Base-by-base conservation (phyloP, 2,888 invertebrate genomes). In the Alcis repandata region DNA sequence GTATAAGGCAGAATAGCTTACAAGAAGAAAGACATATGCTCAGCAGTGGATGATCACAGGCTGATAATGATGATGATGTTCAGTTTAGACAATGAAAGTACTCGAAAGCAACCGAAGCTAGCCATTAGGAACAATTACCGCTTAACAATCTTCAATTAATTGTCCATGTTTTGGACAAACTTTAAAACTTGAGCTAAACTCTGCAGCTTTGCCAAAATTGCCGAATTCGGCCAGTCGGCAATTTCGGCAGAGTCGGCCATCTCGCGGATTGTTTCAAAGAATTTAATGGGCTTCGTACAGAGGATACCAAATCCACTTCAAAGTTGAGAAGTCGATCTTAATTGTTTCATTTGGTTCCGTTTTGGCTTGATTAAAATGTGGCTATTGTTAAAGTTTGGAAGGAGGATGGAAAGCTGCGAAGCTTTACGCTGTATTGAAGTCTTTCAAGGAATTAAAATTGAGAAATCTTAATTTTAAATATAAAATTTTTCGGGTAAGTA, bases 191-290 rank as follows among this genome's bases (percentile, higher is more conserved):
- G 10, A 7, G 15, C n/a, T 2, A 32, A n/a, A 33, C 7, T 68
- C 69, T 62, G 61, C 67, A 68, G 76, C 6, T 67, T 59, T 40
- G 32, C 13, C 27, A 69, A 73, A 74, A 72, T 68, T 67, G 66
- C 58, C 67, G 68, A 77, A 36, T 65, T 54, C 45, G 38, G 48
- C n/a, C 69, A 73, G 71, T 70, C 70, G 64, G 63, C 64, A 69
- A 76, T 77, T 78, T 82, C 72, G 78, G 78, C 17, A 43, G 17
- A 58, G 49, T 36, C 36, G 17, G 20, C 46, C 32, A 41, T 49
- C 52, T 57, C 56, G 49, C 83, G 78, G 83, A 76, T 83, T 82
- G 81, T 83, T 86, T 78, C 77, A 79, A 86, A 86, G 82, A 84
- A 84, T 85, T 78, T 81, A 82, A 85, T 81, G 81, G 79, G 79